phyloP scores from a whole-genome alignment of 2,113 vertebrate genomes.

The Eudorcas thomsonii region DNA sequence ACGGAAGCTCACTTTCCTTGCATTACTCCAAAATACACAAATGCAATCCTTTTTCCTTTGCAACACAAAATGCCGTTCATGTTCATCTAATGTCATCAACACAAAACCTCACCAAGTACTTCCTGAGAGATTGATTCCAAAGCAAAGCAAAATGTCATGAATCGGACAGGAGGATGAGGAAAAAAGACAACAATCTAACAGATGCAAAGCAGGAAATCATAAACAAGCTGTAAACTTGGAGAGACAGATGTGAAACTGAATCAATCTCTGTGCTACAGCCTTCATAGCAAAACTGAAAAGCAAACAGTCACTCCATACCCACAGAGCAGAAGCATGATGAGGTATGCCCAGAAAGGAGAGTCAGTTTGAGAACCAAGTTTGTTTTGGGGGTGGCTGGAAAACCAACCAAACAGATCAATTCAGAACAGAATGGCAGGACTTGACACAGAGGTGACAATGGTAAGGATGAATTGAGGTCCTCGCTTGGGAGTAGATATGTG shows the following conservation, averaged over 20 bases:
- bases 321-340: not conserved
- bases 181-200: not conserved
- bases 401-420: not conserved
- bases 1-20: not conserved
- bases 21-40: not conserved
- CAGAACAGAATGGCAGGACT: not conserved
- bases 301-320: not conserved
- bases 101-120: not conserved
- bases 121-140: not conserved
- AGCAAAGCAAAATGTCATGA: not conserved
- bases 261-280: not conserved
- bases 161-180: not conserved
- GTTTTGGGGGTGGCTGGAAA: not conserved
- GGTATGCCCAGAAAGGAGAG: not conserved
- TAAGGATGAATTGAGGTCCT: not conserved
- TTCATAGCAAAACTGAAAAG: not conserved
- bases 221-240: not conserved
- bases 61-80: not conserved
- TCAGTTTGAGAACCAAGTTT: not conserved
- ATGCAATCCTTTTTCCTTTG: not conserved
- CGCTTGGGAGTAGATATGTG: not conserved
- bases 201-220: not conserved
- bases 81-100: not conserved
- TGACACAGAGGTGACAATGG: not conserved
- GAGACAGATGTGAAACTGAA: not conserved